Base-by-base conservation (phyloP, 2,888 invertebrate species). In the Sinotaia quadrata region DNA sequence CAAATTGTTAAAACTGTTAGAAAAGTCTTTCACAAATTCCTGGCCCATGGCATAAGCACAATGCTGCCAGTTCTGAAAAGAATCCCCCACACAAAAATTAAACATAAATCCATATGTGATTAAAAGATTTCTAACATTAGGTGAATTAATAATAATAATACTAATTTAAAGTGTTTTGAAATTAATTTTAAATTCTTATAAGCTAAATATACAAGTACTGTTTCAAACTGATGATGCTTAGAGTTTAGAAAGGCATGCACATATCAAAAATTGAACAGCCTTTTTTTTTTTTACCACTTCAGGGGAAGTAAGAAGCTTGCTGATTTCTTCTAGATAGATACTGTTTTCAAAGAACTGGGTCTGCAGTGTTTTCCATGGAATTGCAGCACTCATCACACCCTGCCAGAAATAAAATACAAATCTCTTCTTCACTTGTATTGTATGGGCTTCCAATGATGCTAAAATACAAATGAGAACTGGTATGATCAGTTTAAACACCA, bases 381-480 rank as follows among this genome's bases (percentile, higher is more conserved):
- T 96, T 0, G 96, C 95, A 78, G 94, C 93, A 79, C 96, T 95
- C 94, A 98, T 94, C 4, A 97, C 97, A 57, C 97, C 97, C 94
- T 96, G 89, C 4, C 41, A 34, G 54, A 2, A 75, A 73, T 58
- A 60, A n/a, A n/a, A n/a, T n/a, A n/a, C n/a, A n/a, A n/a, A n/a
- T n/a, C n/a, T n/a, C n/a, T n/a, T n/a, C n/a, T n/a, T n/a, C n/a
- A n/a, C n/a, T n/a, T n/a, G n/a, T n/a, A n/a, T n/a, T n/a, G n/a
- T n/a, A n/a, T n/a, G n/a, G n/a, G n/a, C n/a, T n/a, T n/a, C n/a
- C n/a, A n/a, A n/a, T n/a, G n/a, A n/a, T n/a, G n/a, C n/a, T n/a
- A n/a, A n/a, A n/a, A n/a, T n/a, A n/a, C n/a, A 12, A 52, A 27
- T 44, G 12, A 58, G 15, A 34, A 33, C 15, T 36, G 21, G 5